Evolutionary conservation across 1,140 invertebrate species (phyloP).

Genomic region (Eulimnadia texana): DNA sequence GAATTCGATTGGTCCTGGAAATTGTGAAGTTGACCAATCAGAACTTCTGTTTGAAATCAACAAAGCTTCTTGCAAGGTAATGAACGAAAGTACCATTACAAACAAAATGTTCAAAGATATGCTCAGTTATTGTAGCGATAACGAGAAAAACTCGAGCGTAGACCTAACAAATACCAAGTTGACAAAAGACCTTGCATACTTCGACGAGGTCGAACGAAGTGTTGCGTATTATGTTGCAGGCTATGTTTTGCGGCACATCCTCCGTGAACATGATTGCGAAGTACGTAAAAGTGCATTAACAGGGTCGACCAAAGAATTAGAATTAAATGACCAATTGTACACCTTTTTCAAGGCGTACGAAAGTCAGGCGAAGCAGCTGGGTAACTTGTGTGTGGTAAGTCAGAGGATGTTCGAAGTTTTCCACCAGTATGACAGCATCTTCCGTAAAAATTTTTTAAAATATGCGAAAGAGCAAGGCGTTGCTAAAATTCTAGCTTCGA

Average conservation of each 20-base stretch:
- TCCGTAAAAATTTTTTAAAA: too few relatives aligned
- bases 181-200: not conserved
- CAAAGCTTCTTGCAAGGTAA: not conserved
- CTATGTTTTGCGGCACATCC: not conserved
- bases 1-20: not conserved
- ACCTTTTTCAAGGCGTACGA: not conserved
- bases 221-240: not conserved
- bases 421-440: not conserved
- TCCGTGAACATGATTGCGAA: not conserved
- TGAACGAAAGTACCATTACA: not conserved
- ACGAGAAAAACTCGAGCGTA: not conserved
- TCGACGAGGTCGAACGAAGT: not conserved
- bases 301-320: not conserved
- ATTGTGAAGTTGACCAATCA: not conserved
- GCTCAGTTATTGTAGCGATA: not conserved
- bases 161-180: not conserved
- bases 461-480: too few relatives aligned
- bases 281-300: not conserved
- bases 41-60: not conserved
- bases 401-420: not conserved
- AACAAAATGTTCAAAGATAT: not conserved
- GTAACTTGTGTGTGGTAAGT: not conserved
- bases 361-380: not conserved
- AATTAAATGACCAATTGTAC: not conserved
- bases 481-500: too few relatives aligned